These are phyloP conservation scores for Octodon degus DNA, from an alignment of 2,113 vertebrate species.

Conservation along the genomic window DNA sequence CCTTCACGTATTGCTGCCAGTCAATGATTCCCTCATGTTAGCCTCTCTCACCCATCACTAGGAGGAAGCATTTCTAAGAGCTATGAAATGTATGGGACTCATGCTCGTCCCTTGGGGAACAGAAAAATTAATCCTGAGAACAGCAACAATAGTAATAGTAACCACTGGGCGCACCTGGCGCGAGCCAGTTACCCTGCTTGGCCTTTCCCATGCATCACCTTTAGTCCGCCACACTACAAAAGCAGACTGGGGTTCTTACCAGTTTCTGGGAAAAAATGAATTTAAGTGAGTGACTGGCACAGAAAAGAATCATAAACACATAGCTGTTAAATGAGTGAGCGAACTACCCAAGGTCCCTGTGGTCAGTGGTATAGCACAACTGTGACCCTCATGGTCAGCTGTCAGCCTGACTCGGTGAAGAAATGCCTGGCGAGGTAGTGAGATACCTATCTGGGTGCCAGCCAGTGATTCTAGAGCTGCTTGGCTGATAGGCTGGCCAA, in stretches of 20 bases:
- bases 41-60: not conserved
- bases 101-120: not conserved
- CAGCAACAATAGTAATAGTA: not conserved
- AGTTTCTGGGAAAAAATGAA: not conserved
- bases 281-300: not conserved
- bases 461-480: not conserved
- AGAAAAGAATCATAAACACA: not conserved
- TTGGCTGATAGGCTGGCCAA: not conserved
- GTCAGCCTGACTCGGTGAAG: not conserved
- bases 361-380: fast-evolving
- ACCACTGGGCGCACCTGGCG: not conserved
- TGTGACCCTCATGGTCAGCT: not conserved
- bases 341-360: not conserved
- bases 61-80: not conserved
- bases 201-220: not conserved
- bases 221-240: not conserved
- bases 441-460: not conserved
- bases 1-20: not conserved
- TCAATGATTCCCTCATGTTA: not conserved
- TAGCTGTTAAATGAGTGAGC: not conserved
- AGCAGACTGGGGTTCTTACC: not conserved
- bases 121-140: not conserved
- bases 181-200: not conserved
- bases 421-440: not conserved
- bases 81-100: not conserved